Conservation (phyloP, 2,888 invertebrate species). For the Protonemura montana region DNA sequence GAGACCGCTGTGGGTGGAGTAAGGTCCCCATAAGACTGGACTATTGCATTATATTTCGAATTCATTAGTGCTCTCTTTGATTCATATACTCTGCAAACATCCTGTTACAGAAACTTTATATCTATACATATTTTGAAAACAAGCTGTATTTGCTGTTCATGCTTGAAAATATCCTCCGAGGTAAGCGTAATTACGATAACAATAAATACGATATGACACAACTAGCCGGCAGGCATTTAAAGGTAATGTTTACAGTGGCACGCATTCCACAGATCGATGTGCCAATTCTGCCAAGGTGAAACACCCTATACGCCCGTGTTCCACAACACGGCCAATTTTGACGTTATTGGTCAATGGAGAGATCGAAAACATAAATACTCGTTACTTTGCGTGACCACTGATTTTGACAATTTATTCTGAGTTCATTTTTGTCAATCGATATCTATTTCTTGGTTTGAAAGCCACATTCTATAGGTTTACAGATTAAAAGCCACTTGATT, state of each 20-base stretch:
- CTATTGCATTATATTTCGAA: no score
- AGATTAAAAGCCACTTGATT: neutral
- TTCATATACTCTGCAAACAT: no score
- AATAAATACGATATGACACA: neutral
- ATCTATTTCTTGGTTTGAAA: neutral
- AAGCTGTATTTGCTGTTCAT: neutral
- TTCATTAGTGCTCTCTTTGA: no score
- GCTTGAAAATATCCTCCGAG: neutral
- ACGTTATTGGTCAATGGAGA: neutral
- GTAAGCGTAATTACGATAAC: neutral
- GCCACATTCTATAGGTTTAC: neutral
- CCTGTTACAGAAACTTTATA: no score
- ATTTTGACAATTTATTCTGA: no score
- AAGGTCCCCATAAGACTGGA: no score
- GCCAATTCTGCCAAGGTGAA: neutral
- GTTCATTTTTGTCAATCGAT: neutral
- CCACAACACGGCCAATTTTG: neutral
- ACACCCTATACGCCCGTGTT: neutral
- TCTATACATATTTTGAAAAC: neutral
- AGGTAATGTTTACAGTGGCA: neutral
- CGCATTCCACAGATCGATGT: neutral
- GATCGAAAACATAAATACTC: neutral
- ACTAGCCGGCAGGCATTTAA: neutral
- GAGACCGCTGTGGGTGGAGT: no score
- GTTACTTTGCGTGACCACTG: no score